Evolutionary conservation across 2,797 vertebrate genomes (phyloP).

Genomic region (Lutjanus argentimaculatus): DNA sequence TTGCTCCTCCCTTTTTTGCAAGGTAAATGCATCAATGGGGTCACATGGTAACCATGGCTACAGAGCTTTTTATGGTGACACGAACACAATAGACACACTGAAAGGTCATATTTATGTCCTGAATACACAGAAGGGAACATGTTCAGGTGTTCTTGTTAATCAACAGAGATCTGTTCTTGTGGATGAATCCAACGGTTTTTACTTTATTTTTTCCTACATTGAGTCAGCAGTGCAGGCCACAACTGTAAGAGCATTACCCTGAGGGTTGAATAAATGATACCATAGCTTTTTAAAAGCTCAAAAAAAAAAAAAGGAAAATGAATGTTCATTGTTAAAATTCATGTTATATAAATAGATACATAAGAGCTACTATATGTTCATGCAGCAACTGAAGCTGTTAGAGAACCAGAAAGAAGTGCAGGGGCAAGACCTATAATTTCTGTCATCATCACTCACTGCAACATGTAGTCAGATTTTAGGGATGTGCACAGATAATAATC

Average conservation of each 20-base stretch:
- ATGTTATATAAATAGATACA: constrained; percentile 11
- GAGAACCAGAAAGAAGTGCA: not conserved
- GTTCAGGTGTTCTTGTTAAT: constrained; percentile 2
- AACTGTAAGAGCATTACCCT: constrained; percentile 15
- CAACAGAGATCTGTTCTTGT: constrained; percentile 6
- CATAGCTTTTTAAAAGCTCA: not conserved
- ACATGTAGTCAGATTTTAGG: constrained; percentile 15
- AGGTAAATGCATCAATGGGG: constrained; percentile 34
- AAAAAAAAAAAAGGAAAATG: not conserved
- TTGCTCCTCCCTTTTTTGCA: constrained; percentile 37
- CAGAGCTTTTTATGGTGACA: constrained; percentile 38
- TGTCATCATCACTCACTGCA: constrained; percentile 19
- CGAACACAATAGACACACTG: constrained; percentile 19
- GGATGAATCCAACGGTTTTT: constrained; percentile 30
- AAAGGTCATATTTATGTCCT: constrained; percentile 39
- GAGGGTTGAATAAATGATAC: not conserved
- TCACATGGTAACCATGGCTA: constrained; percentile 67
- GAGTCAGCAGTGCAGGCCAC: constrained; percentile 18
- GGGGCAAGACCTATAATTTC: not conserved
- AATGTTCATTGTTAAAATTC: not conserved
- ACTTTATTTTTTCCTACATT: not conserved
- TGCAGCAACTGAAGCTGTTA: constrained; percentile 7
- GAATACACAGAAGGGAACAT: constrained; percentile 12
- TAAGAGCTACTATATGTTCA: constrained; percentile 6
- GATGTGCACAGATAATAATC: constrained; percentile 42